phyloP scores from a whole-genome alignment of 2,113 vertebrate genomes.

The Motacilla tschutschensis region DNA sequence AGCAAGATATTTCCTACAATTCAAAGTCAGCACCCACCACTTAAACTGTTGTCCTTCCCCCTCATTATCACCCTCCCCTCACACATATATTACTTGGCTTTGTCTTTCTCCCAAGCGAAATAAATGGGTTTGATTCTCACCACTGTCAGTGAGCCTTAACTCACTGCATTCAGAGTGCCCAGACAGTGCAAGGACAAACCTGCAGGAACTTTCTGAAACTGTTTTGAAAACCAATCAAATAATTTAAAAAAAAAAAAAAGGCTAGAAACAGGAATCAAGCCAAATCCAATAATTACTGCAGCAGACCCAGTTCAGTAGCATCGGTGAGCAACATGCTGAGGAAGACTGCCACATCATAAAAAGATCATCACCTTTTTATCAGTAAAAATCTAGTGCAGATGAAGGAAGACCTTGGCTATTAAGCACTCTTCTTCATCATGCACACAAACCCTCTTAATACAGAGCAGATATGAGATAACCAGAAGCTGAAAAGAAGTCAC shows the following conservation, averaged over 20 bases:
- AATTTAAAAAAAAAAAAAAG: neutral
- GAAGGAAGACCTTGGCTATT: neutral
- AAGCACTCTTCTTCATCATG: neutral
- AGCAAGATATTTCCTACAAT: neutral
- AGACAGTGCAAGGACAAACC: neutral
- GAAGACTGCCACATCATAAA: neutral
- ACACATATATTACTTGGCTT: neutral
- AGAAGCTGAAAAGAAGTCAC: neutral
- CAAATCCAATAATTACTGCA: neutral
- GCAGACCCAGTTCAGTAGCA: neutral
- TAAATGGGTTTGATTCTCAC: neutral
- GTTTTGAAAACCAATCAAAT: neutral
- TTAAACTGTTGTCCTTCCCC: neutral
- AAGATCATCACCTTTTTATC: neutral
- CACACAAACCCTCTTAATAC: neutral
- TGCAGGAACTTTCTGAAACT: neutral
- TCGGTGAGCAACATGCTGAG: neutral
- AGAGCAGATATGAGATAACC: neutral
- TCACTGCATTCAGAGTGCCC: neutral
- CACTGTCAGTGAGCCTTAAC: neutral
- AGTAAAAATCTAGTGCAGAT: neutral
- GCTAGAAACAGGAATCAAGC: neutral
- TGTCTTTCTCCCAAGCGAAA: neutral
- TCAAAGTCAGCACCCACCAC: neutral
- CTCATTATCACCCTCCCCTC: neutral